These are phyloP conservation scores for Bombyx mori DNA, from an alignment of 1,140 invertebrate genomes.

Conservation along the genomic window DNA sequence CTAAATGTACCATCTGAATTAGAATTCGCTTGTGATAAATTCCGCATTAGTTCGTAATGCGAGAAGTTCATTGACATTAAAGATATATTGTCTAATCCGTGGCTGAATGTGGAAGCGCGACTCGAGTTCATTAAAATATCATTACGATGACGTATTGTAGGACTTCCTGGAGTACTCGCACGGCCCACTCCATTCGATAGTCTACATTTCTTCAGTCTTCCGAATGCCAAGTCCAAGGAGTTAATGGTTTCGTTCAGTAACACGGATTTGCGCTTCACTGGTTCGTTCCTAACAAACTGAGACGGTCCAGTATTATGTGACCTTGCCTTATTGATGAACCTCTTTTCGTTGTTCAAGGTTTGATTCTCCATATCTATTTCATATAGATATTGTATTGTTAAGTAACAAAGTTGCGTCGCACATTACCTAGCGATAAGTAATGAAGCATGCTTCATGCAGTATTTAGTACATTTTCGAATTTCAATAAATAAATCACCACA, in stretches of 20 bases:
- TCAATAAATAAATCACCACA: neutral
- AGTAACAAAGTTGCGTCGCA: neutral
- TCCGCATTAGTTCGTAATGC: constrained; percentile 52
- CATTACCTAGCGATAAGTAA: neutral
- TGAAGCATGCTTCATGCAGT: neutral
- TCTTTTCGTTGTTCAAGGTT: constrained; percentile 26
- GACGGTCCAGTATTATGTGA: constrained; percentile 24
- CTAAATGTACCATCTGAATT: constrained; percentile 44
- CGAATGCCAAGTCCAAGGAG: constrained; percentile 39
- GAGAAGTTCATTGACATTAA: constrained; percentile 57
- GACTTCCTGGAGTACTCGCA: constrained; percentile 13
- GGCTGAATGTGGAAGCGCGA: constrained; percentile 14
- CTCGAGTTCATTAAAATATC: constrained; percentile 31
- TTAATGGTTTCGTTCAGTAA: constrained; percentile 40
- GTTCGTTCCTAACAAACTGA: constrained; percentile 26
- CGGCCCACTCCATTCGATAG: constrained; percentile 26
- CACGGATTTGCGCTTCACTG: constrained; percentile 30
- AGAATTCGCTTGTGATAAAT: constrained; percentile 45
- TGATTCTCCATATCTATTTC: constrained; percentile 40
- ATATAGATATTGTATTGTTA: constrained; percentile 19
- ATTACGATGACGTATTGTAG: constrained; percentile 10
- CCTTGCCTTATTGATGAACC: constrained; percentile 35
- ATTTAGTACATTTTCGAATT: neutral
- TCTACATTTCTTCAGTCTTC: constrained; percentile 44
- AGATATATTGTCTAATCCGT: constrained; percentile 34